Evolutionary conservation across 2,888 invertebrate species (phyloP), one percentile per base, ranked within the genome.

Genomic region (Xestia rhomboidea): DNA sequence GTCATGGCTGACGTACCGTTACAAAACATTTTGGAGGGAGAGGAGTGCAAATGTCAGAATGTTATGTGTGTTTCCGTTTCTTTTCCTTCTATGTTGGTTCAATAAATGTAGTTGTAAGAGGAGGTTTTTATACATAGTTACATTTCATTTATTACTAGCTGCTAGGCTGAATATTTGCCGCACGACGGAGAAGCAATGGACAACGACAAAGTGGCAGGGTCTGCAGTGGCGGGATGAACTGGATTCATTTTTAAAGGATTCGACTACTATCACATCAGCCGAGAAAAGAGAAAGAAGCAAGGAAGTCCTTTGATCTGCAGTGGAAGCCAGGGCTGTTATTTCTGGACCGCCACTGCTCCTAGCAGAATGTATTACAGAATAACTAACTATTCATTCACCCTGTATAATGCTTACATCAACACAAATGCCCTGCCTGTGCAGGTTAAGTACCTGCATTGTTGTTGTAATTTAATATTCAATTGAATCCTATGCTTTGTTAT

Each of bases 1-100:
- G 76, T 67, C 78, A 76, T 73, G 73, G 62, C 71, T 69, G 76
- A 76, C 49, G 5, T 2, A 11, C 57, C n/a, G 21, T 15, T 10
- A 38, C 63, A 73, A 77, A 73, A 83, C 49, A 72, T 49, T 68
- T 73, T 70, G 49, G 51, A 60, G 68, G 41, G 71, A 46, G 30
- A 64, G 38, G 44, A 46, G 49, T 62, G 30, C 60, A 76, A 63
- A 34, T 70, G 27, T 70, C 67, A 57, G 66, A 57, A 57, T 69
- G 15, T 82, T 72, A 34, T 46, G 67, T 57, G 27, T 49, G 8
- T 77, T 79, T 30, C 8, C 0, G 27, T 44, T 64, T 24, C 2
- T 54, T 51, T 46, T 68, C n/a, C 3, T 2, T 10, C 51, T 51
- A 30, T 68, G 10, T 68, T n/a, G 11, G 68, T 18, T 71, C 21